Evolutionary conservation across 2,888 invertebrate genomes (phyloP).

Genomic region (Apodemia zela): DNA sequence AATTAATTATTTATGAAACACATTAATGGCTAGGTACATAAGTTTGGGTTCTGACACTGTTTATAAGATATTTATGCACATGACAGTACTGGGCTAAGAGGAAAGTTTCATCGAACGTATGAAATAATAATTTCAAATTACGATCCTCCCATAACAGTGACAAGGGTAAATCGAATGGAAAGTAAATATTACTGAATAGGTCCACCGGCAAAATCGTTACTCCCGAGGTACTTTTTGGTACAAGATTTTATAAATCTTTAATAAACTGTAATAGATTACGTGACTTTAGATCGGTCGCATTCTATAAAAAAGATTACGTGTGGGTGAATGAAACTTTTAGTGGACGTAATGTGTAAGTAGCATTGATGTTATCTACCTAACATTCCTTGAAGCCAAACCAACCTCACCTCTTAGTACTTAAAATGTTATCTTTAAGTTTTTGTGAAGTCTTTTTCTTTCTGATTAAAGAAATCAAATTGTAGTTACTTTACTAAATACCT

Average conservation of each 20-base stretch:
- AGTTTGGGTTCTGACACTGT: not conserved
- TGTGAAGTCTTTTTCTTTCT: no score
- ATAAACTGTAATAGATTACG: conserved; percentile 15
- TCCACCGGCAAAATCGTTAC: not conserved
- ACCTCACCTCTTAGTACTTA: not conserved
- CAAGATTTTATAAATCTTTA: conserved; percentile 13
- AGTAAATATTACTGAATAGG: conserved; percentile 4
- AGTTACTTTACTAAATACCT: no score
- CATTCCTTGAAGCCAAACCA: not conserved
- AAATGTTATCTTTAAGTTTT: no score
- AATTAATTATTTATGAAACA: not conserved
- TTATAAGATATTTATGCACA: conserved; percentile 1
- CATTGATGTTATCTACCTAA: not conserved
- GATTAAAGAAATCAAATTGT: no score
- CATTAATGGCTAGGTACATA: not conserved
- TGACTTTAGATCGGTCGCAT: not conserved
- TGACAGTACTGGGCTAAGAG: not conserved
- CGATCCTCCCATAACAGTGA: not conserved
- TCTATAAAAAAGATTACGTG: not conserved
- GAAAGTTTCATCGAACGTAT: conserved; percentile 8
- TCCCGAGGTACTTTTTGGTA: not conserved
- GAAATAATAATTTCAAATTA: conserved; percentile 9
- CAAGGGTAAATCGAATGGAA: conserved; percentile 6
- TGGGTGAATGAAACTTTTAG: not conserved
- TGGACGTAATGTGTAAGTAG: not conserved